Conservation (phyloP, 2,113 vertebrate genomes). For the Colossoma macropomum region DNA sequence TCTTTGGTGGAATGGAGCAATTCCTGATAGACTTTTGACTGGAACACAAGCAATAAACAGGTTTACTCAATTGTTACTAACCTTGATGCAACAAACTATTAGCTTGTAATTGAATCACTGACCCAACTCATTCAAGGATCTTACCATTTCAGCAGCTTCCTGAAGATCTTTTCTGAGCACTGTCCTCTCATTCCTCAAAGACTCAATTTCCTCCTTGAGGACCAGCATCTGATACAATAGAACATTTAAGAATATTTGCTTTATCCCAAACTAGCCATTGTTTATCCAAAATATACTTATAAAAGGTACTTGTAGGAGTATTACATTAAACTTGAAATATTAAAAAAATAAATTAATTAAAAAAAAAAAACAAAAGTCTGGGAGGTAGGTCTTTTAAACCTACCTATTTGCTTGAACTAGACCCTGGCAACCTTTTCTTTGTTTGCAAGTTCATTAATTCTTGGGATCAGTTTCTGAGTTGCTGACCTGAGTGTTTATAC, state of each 20-base stretch:
- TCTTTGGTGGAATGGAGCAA: constrained; percentile 42
- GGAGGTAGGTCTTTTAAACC: too few species aligned
- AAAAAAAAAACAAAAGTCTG: too few species aligned
- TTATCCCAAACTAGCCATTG: too few species aligned
- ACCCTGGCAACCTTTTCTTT: too few species aligned
- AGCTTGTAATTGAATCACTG: background rate
- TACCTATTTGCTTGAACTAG: too few species aligned
- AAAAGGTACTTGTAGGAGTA: too few species aligned
- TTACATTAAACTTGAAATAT: too few species aligned
- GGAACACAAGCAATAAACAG: background rate
- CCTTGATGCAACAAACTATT: background rate
- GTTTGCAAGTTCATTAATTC: too few species aligned
- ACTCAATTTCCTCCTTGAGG: constrained; percentile 39
- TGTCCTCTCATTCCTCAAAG: constrained; percentile 36
- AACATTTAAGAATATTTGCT: background rate
- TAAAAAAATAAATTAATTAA: too few species aligned
- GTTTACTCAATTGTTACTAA: background rate
- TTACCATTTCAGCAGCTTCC: constrained; percentile 48
- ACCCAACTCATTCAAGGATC: background rate
- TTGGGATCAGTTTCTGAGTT: too few species aligned
- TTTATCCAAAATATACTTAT: too few species aligned
- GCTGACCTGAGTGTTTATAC: too few species aligned
- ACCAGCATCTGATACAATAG: constrained; percentile 26
- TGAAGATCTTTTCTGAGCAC: constrained; percentile 42
- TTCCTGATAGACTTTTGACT: constrained; percentile 54